These are phyloP conservation scores for Barbus barbus DNA, from an alignment of 2,113 vertebrate genomes.

Conservation along the genomic window DNA sequence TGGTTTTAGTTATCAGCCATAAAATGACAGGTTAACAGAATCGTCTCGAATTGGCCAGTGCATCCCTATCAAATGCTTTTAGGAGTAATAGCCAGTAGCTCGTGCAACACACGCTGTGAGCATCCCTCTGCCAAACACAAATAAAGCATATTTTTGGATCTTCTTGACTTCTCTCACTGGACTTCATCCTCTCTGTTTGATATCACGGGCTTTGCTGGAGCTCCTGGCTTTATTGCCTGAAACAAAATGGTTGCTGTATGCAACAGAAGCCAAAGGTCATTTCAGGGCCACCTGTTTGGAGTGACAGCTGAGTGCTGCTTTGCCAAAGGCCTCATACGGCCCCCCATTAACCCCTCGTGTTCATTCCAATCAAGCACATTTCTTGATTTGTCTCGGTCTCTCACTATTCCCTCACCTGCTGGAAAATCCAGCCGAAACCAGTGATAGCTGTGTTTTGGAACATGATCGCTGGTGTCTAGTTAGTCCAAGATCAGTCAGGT, in stretches of 20 bases:
- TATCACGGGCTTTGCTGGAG: slow-evolving; percentile 14
- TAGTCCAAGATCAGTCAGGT: too few species aligned
- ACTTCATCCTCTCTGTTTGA: not conserved
- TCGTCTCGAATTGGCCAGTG: not conserved
- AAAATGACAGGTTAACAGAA: not conserved
- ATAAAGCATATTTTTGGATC: not conserved
- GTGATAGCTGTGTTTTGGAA: slow-evolving; percentile 3
- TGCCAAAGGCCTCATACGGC: slow-evolving; percentile 39
- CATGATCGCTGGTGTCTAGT: not conserved
- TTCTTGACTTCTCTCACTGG: not conserved
- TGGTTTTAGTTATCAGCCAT: not conserved
- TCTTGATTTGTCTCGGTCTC: slow-evolving; percentile 17
- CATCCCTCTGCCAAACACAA: slow-evolving; percentile 5
- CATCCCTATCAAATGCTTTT: not conserved
- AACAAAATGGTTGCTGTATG: slow-evolving; percentile 49
- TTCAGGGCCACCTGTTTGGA: slow-evolving; percentile 61
- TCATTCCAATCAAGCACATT: slow-evolving; percentile 43
- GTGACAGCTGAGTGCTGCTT: slow-evolving; percentile 59
- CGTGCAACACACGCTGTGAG: not conserved
- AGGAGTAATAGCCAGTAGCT: not conserved
- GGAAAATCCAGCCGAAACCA: slow-evolving; percentile 13
- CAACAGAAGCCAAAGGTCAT: slow-evolving; percentile 54
- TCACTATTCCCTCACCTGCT: slow-evolving; percentile 28
- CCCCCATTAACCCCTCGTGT: slow-evolving; percentile 51
- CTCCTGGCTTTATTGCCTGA: slow-evolving; percentile 35